Percentiles rank a stretch among this genome's conserved stretches.
Evolutionary conservation across 2,113 vertebrate species (phyloP).

Genomic region (Candoia aspera): DNA sequence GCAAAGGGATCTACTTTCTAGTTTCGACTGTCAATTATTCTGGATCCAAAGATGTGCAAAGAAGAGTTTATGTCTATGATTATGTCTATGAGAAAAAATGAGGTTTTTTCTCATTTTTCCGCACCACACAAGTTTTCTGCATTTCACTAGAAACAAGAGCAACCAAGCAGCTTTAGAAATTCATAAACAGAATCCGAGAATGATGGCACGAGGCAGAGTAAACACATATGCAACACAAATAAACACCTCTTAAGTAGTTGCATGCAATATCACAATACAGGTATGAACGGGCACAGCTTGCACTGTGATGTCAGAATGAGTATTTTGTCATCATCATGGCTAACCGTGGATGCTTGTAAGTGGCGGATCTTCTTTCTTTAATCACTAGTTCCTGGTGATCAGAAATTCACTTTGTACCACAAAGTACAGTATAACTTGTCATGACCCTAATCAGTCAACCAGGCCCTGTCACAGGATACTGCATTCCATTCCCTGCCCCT

Average conservation of each 20-base stretch:
- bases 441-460: background rate
- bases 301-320: background rate
- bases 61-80: no score
- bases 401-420: background rate
- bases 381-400: background rate
- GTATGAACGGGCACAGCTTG: background rate
- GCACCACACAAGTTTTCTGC: no score
- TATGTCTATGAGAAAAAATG: no score
- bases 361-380: background rate
- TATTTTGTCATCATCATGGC: background rate
- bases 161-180: background rate
- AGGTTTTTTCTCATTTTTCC: no score
- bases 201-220: background rate
- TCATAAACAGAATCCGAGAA: background rate
- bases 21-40: background rate
- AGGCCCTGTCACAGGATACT: background rate
- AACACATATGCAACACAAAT: background rate
- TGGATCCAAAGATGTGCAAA: background rate
- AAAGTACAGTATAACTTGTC: background rate
- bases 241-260: background rate
- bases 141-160: no score
- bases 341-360: background rate
- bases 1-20: background rate
- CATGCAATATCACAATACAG: background rate
- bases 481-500: background rate